Base-by-base conservation (phyloP, 1,140 invertebrate species). In the Drosophila guanche region DNA sequence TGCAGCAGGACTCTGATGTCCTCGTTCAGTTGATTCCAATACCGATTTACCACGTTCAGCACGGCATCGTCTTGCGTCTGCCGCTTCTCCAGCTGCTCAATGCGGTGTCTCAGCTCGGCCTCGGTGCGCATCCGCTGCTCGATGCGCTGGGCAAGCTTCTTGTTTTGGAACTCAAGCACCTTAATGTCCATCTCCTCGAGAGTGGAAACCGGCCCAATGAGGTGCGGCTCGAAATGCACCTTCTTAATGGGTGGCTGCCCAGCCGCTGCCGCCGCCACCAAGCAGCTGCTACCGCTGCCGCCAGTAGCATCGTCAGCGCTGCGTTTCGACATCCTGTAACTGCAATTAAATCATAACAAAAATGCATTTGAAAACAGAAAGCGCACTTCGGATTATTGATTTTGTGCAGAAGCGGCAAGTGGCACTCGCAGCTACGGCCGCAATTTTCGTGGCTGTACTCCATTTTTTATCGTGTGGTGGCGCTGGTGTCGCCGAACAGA, bases 51-150 rank as follows among this genome's bases (percentile, higher is more conserved):
- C 62, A 99, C 98, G 93, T 98, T 99, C 7, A 99, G 92, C 10
- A 99, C 98, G 71, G 98, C 97, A 94, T 99, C 98, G 92, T 99
- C 98, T 92, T 98, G 98, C 42, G 97, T 97, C 92, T 99, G 98
- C 53, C 98, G 93, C 91, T 99, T 99, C 91, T 99, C 98, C 71
- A 99, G 92, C 92, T 99, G 98, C 92, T 99, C 98, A 78, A 99
- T 99, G 73, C 98, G 93, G 69, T 97, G 96, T 45, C 97, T 93
- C 16, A 99, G 92, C 88, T 99, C 98, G 43, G 95, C 94, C 92
- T 99, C 98, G 50, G 95, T 95, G 72, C 97, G 94, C 90, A 98
- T 96, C 54, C 97, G 93, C 89, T 98, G 97, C 85, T 99, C 97
- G 67, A 99, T 94, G 72, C 97, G 94, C 94, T 99, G 97, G 25